Evolutionary conservation across 2,797 vertebrate species (phyloP), one percentile per base, ranked within the genome.

Genomic region (Aeoliscus strigatus): DNA sequence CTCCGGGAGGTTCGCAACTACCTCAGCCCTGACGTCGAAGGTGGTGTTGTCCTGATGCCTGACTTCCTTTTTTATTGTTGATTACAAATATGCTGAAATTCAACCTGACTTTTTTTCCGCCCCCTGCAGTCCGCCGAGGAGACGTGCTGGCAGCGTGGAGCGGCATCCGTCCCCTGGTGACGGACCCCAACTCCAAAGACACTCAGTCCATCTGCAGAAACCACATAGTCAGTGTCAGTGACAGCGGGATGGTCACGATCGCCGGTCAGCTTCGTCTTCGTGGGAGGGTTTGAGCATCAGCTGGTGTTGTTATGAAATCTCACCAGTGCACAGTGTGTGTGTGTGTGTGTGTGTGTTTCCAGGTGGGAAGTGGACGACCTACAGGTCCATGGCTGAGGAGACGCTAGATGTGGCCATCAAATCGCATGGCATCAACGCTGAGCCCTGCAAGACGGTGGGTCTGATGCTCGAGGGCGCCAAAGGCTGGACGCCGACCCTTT

Each of bases 291-390:
- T n/a, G n/a, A n/a, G n/a, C n/a, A n/a, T n/a, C n/a, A n/a, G n/a
- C n/a, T n/a, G n/a, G n/a, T n/a, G n/a, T n/a, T n/a, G n/a, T n/a
- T n/a, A n/a, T n/a, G n/a, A n/a, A n/a, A n/a, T n/a, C n/a, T n/a
- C n/a, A n/a, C n/a, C n/a, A n/a, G n/a, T n/a, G n/a, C n/a, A n/a
- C n/a, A n/a, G 39, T 42, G 13, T 38, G 39, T 50, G 23, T 35
- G 14, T 41, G 2, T 60, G 98, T n/a, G n/a, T n/a, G n/a, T n/a
- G n/a, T n/a, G n/a, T n/a, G n/a, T n/a, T n/a, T n/a, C n/a, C n/a
- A n/a, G 96, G 96, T 38, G 96, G 96, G 14, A 99, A 99, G 80
- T 99, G 95, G 94, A 98, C 95, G 0, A 99, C 95, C 0, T 99
- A 98, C 67, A 90, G 94, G 2, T 75, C 88, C 9, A 98, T 99